A percentile compares a stretch with the other conserved stretches of the same genome.
Conservation (phyloP, 2,797 vertebrate species). For the Coranthus polyacanthus region DNA sequence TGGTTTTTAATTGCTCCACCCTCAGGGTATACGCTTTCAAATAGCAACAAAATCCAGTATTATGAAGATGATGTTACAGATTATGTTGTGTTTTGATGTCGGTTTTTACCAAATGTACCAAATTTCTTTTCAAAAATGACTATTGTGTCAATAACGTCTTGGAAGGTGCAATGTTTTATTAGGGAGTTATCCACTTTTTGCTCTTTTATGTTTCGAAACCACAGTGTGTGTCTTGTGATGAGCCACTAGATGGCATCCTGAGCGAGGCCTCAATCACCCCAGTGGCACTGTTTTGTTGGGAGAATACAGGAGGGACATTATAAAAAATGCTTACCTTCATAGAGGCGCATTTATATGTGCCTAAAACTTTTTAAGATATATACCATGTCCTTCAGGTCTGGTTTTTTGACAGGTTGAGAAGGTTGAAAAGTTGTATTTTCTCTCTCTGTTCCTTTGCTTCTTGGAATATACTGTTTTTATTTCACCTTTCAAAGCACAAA, state of each 20-base stretch:
- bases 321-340: constrained; percentile 32
- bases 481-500: constrained; percentile 12
- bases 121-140: background rate
- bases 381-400: background rate
- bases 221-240: background rate
- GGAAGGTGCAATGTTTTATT: background rate
- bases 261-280: constrained; percentile 53
- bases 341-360: constrained; percentile 16
- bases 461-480: constrained; percentile 4
- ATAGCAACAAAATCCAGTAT: constrained; percentile 8
- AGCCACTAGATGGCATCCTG: constrained; percentile 82
- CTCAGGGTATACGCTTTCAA: constrained; percentile 22
- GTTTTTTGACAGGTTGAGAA: constrained; percentile 17
- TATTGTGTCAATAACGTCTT: too few relatives aligned
- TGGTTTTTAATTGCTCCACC: constrained; percentile 25
- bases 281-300: background rate
- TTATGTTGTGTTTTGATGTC: background rate
- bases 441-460: constrained; percentile 19
- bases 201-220: background rate
- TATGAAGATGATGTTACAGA: constrained; percentile 14
- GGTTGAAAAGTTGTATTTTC: constrained; percentile 11
- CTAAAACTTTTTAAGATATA: constrained; percentile 11
- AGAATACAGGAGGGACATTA: constrained; percentile 10
- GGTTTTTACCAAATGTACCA: background rate
- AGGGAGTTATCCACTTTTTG: background rate